Base-by-base conservation (phyloP, 2,797 vertebrate species). In the Falco berigora region DNA sequence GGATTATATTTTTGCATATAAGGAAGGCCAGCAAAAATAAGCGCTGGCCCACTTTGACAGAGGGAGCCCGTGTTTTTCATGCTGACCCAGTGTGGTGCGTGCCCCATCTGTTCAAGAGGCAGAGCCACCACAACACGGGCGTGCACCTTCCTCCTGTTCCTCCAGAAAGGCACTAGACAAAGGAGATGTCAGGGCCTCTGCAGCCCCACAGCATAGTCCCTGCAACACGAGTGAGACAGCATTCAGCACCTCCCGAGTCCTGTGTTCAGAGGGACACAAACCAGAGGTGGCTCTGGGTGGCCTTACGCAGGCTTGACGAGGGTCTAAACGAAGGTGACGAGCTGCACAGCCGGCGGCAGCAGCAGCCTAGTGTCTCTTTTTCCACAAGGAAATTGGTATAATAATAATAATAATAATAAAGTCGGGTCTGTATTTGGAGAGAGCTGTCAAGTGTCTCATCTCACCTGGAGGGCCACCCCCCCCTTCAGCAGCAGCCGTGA, bases 31-130 rank as follows among this genome's bases (percentile, higher is more conserved):
- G 53, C 14, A 38, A 25, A 80, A 32, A 23, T 12, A 3, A 3
- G 2, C 30, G 2, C 24, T 17, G 28, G 2, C 6, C 8, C 23
- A 5, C n/a, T 10, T 58, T 64, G 86, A 5, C 5, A 52, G 40
- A 69, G 47, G 10, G 4, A 68, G 42, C 4, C 30, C 4, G 3
- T 13, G 55, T 2, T 20, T 49, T 2, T 11, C 58, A 3, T 5
- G 2, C 10, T 8, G 69, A 8, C 10, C 2, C 4, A 8, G 9
- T 0, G 4, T 2, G 6, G 20, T 5, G 9, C 0, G 9, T 52
- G 74, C 5, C 55, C 27, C n/a, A 2, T 13, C 15, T 36, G 5
- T 10, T 14, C n/a, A 4, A 18, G 40, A 24, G 34, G 32, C 2
- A 28, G 20, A 2, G 3, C 13, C 22, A 6, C 20, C 1, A 12